Evolutionary conservation across 2,797 vertebrate species (phyloP).

Genomic region (Danio tinwini): DNA sequence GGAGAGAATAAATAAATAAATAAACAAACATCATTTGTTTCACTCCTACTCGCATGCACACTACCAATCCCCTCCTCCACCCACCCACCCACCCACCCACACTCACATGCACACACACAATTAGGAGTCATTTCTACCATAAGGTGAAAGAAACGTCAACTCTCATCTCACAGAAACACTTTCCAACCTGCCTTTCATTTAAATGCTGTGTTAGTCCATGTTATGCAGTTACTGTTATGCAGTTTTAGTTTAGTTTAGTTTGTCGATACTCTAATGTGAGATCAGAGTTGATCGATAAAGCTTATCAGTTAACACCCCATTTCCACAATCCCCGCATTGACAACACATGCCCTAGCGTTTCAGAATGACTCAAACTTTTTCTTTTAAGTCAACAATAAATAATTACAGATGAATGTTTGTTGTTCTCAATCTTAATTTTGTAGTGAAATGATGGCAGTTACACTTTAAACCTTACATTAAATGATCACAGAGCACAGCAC

Average conservation of each 20-base stretch:
- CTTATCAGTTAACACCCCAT: slow-evolving; percentile 39
- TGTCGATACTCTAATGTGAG: slow-evolving; percentile 35
- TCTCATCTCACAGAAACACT: not conserved
- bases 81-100: slow-evolving; percentile 38
- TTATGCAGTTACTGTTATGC: slow-evolving; percentile 2
- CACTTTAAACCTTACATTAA: too few relatives aligned
- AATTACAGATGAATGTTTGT: not conserved
- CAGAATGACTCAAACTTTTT: not conserved
- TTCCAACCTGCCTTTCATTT: not conserved
- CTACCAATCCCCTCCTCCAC: slow-evolving; percentile 41
- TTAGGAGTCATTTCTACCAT: not conserved
- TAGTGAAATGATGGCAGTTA: not conserved
- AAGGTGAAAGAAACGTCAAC: not conserved
- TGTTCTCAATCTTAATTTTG: not conserved
- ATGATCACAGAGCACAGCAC: not conserved
- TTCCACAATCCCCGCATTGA: not conserved
- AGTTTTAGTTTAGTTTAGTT: not conserved
- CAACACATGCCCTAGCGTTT: not conserved
- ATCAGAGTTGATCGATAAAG: slow-evolving; percentile 43
- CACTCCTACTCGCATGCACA: slow-evolving; percentile 52
- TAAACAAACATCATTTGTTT: not conserved
- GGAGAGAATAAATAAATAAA: not conserved
- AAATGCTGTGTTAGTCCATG: not conserved
- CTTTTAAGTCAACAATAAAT: not conserved
- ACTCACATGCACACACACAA: slow-evolving; percentile 48